Base-by-base conservation (phyloP, 2,797 vertebrate genomes). In the Sebastes minor region DNA sequence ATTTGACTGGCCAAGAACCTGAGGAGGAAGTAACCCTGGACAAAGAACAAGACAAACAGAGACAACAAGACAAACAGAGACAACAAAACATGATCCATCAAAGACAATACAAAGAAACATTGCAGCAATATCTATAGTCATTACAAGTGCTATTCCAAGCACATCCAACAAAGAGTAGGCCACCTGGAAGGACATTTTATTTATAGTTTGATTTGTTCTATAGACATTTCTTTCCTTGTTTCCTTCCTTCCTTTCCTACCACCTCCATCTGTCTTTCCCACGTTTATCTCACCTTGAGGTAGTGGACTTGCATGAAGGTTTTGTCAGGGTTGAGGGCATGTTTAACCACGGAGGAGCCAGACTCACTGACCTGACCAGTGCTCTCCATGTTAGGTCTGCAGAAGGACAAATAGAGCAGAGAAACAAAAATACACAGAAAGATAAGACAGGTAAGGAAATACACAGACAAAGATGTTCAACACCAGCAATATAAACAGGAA, bases 301-400 rank as follows among this genome's bases (percentile, higher is more conserved):
- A 99, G 91, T 99, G 98, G 80, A 99, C 96, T 84, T 99, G 98
- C 97, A 99, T 97, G 94, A 99, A 99, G 78, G 86, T 82, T 93
- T 99, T 99, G 89, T 97, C 97, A 32, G 97, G 97, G 90, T 97
- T 99, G 86, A 99, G 97, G 71, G 97, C 98, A 6, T 99, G 95
- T 93, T 97, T 98, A 62, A 99, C 92, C 12, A 95, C 53, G n/a
- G 96, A 98, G 23, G 97, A 96, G 82, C 98, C 98, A 2, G 97
- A 98, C 66, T 97, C 96, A 56, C 93, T 97, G 71, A 95, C 63
- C 71, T 96, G 93, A 85, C 98, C 98, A 0, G 98, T 99, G 75
- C 90, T 96, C 72, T 97, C 97, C 95, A 95, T 97, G 94, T 97
- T 97, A 23, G 98, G 98, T 89, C 98, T 99, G 93, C 82, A 92